phyloP scores from a whole-genome alignment of 2,113 vertebrate genomes.

The Gnathonemus longibarbis region DNA sequence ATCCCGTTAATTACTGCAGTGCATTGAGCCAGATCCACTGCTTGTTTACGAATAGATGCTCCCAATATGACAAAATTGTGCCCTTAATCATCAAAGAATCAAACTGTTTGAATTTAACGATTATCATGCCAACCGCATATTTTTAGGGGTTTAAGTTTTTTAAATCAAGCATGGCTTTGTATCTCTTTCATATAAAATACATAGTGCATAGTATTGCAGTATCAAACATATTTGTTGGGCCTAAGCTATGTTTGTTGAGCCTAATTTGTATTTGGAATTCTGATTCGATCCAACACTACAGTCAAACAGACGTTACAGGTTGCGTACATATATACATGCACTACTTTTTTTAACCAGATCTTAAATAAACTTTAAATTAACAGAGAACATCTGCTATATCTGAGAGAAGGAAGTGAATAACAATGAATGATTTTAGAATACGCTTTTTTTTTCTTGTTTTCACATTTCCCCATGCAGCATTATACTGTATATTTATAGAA shows the following conservation, averaged over 20 bases:
- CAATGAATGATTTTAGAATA: background rate
- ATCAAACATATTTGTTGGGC: background rate
- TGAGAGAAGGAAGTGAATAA: background rate
- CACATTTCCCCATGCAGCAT: background rate
- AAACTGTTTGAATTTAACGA: background rate
- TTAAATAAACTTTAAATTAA: background rate
- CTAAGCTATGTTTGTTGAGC: background rate
- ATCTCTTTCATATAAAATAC: background rate
- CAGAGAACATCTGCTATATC: background rate
- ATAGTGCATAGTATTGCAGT: background rate
- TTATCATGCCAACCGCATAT: background rate
- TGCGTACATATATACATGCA: background rate
- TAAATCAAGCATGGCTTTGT: background rate
- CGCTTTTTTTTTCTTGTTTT: background rate
- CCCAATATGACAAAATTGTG: background rate
- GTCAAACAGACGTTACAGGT: background rate
- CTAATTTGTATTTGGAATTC: background rate
- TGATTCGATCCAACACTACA: background rate
- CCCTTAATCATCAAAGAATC: background rate
- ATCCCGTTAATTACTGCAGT: constrained; percentile 4
- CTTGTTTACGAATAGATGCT: background rate
- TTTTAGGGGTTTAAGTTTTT: background rate
- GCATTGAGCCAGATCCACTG: background rate
- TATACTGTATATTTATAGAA: background rate
- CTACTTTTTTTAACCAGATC: background rate